Evolutionary conservation across 2,888 invertebrate species (phyloP), one percentile per base, ranked within the genome.

Genomic region (Calliscelio sp.): DNA sequence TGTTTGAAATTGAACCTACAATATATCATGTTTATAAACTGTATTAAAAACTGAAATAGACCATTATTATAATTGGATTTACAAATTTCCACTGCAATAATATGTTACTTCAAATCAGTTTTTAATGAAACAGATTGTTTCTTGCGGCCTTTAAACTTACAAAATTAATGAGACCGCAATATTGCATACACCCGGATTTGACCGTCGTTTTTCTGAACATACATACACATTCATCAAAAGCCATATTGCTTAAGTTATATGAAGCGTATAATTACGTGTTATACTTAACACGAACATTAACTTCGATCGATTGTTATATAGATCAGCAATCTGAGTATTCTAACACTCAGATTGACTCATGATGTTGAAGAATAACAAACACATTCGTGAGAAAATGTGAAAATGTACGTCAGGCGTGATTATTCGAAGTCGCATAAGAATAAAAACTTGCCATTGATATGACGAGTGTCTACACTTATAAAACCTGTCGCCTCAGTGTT

Each of bases 341-440:
- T 16, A 53, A 38, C 38, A 38, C 32, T 11, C 16, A 5, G 14
- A 2, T 68, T 68, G 53, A 53, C 24, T 68, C 55, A 44, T 25
- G 38, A 55, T 24, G 14, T 8, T 11, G 16, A 20, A 55, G 70
- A 28, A 70, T 44, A 57, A 70, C 28, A 53, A 70, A 55, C 44
- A 55, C 22, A 53, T 57, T 55, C 70, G 70, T 70, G 70, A 41
- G 70, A 70, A 70, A 57, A 70, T 44, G 44, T 44, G 70, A 25
- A 57, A 18, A n/a, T 55, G 16, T n/a, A 44, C 51, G 22, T 22
- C 35, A 44, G 16, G 8, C 51, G 22, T 24, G 51, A 66, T 51
- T 35, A 59, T 59, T 71, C n/a, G 38, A 55, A 55, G 20, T 25
- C 55, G 25, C 55, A 20, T 8, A 18, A 55, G 66, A 53, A 38